A percentile compares a stretch with the other conserved stretches of the same genome.
Evolutionary conservation across 2,888 invertebrate species (phyloP).

Genomic region (Morpho deidamia): DNA sequence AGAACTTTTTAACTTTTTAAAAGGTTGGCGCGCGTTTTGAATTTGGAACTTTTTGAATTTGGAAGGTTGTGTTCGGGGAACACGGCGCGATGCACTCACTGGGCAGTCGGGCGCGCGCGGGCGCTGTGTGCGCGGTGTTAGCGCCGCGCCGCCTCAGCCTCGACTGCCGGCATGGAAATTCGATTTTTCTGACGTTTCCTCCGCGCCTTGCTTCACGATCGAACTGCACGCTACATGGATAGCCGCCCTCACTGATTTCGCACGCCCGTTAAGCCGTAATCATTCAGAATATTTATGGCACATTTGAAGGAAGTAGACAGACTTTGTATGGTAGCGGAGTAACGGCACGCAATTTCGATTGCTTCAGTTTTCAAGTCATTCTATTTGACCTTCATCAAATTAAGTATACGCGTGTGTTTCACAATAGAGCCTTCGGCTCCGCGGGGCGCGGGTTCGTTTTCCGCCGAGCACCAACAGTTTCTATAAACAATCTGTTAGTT

Average conservation of each 20-base stretch:
- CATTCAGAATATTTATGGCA: conserved; percentile 54
- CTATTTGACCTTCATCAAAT: conserved; percentile 16
- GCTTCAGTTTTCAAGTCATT: conserved; percentile 17
- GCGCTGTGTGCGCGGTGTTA: conserved; percentile 61
- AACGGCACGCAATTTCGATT: conserved; percentile 55
- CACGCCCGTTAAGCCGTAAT: conserved; percentile 60
- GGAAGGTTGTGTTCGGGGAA: conserved; percentile 27
- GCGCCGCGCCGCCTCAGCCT: conserved; percentile 72
- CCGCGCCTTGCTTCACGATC: conserved; percentile 74
- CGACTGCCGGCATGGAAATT: conserved; percentile 77
- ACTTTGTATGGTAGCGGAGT: conserved; percentile 34
- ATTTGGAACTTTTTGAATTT: conserved; percentile 29
- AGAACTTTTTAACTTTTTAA: conserved; percentile 19
- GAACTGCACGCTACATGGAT: conserved; percentile 71
- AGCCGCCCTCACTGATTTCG: conserved; percentile 65
- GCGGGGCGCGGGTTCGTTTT: no score
- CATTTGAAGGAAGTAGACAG: conserved; percentile 47
- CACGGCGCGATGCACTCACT: conserved; percentile 22
- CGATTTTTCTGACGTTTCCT: conserved; percentile 78
- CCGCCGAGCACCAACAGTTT: no score
- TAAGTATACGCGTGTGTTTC: neutral
- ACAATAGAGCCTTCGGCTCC: no score
- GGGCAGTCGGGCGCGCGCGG: conserved; percentile 52
- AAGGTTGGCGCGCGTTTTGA: conserved; percentile 29
- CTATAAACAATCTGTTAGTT: no score